Conservation (phyloP, 2,888 invertebrate genomes). For the Chymomyza procnemis region DNA sequence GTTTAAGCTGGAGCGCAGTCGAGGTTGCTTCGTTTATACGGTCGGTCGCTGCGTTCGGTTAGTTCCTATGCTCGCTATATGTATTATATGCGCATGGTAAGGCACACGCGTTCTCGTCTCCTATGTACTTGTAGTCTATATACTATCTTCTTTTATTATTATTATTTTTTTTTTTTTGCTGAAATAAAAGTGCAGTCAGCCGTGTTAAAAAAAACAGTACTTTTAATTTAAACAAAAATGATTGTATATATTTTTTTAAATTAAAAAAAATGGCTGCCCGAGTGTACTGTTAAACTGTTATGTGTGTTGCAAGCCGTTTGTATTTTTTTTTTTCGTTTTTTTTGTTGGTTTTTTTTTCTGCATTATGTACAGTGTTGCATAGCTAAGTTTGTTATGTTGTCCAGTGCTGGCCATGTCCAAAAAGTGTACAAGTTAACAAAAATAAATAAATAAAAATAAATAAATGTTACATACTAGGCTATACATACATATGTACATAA, state of each 20-base stretch:
- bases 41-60: slow-evolving; percentile 60
- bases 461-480: slow-evolving; percentile 16
- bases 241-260: neutral
- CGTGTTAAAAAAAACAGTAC: slow-evolving; percentile 18
- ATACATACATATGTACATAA: slow-evolving; percentile 14
- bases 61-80: slow-evolving; percentile 48
- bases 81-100: slow-evolving; percentile 49
- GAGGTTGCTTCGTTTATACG: slow-evolving; percentile 66
- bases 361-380: too few species aligned
- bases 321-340: too few species aligned
- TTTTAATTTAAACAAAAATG: slow-evolving; percentile 24
- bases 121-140: neutral
- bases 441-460: too few species aligned
- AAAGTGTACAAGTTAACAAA: too few species aligned
- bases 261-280: slow-evolving; percentile 30
- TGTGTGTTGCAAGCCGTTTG: neutral
- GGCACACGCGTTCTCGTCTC: slow-evolving; percentile 57
- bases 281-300: neutral
- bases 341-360: too few species aligned
- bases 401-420: too few species aligned
- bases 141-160: slow-evolving; percentile 16
- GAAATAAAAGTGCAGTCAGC: slow-evolving; percentile 9
- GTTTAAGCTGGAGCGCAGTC: slow-evolving; percentile 70
- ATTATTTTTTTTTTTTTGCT: slow-evolving; percentile 7
- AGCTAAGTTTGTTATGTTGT: too few species aligned